A percentile compares a stretch with the other conserved stretches of the same genome.
These are phyloP conservation scores for Cantharis nigra DNA, from an alignment of 2,888 invertebrate species.

Conservation along the genomic window DNA sequence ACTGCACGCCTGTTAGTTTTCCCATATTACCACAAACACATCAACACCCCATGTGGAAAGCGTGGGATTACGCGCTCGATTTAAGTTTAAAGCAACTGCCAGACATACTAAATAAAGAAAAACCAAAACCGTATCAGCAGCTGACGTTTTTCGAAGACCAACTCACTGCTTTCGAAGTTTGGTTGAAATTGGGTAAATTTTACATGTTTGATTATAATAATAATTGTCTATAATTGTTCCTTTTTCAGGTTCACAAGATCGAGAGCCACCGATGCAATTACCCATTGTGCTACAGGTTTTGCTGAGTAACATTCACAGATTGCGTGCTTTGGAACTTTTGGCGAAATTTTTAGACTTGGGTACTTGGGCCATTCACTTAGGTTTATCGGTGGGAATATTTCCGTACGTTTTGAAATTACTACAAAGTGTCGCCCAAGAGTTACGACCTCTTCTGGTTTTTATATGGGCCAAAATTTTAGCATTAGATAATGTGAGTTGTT, in stretches of 20 bases:
- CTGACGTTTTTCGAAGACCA: conserved; percentile 97
- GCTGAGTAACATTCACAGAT: conserved; percentile 80
- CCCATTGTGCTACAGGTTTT: conserved; percentile 94
- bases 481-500: conserved; percentile 81
- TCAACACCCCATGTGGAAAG: conserved; percentile 91
- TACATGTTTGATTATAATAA: neutral
- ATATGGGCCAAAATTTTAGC: conserved; percentile 99
- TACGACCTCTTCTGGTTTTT: conserved; percentile 91
- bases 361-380: conserved; percentile 93
- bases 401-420: conserved; percentile 97
- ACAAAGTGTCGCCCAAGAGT: conserved; percentile 91
- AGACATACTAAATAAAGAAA: conserved; percentile 66
- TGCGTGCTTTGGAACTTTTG: conserved; percentile 91
- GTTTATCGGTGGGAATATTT: conserved; percentile 96
- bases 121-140: conserved; percentile 68
- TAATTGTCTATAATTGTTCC: neutral
- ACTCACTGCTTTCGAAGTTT: conserved; percentile 95
- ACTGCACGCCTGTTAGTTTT: conserved; percentile 94
- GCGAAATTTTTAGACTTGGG: conserved; percentile 95
- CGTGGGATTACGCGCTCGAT: conserved; percentile 98
- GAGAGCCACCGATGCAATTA: conserved; percentile 92
- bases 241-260: conserved; percentile 63
- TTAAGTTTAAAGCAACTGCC: conserved; percentile 91
- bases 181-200: conserved; percentile 76
- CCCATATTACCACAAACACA: conserved; percentile 92